A percentile compares a stretch with the other conserved stretches of the same genome.
Evolutionary conservation across 1,140 invertebrate species (phyloP).

Genomic region (Leucophenga varia): DNA sequence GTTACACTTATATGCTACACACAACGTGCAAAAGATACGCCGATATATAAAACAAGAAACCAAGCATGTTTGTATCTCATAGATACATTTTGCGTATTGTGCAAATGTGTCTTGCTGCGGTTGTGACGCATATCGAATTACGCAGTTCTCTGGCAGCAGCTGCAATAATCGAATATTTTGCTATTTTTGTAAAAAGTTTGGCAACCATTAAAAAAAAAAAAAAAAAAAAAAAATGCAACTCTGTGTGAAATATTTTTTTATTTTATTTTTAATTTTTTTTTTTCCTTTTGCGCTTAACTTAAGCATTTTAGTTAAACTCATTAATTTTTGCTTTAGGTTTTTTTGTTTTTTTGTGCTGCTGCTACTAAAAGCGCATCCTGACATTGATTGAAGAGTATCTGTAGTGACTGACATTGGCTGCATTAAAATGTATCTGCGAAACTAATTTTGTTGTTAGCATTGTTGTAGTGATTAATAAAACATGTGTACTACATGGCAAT

Average conservation of each 20-base stretch:
- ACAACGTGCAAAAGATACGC: constrained; percentile 34
- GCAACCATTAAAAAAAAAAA: too few species aligned
- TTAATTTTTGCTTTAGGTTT: constrained; percentile 4
- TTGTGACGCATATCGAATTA: constrained; percentile 46
- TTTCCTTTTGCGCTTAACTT: too few species aligned
- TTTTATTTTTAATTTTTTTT: too few species aligned
- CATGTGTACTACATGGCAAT: too few species aligned
- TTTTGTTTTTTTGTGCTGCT: too few species aligned
- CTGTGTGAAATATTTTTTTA: too few species aligned
- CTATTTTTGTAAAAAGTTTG: constrained; percentile 10
- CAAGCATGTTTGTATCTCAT: too few species aligned
- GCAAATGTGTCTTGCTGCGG: constrained; percentile 1
- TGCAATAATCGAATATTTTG: constrained; percentile 10
- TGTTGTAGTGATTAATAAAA: constrained; percentile 2
- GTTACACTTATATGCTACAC: constrained; percentile 35
- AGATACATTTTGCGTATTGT: constrained; percentile 22
- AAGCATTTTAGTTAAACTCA: too few species aligned
- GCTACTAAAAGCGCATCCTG: constrained; percentile 12
- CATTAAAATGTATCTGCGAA: too few species aligned
- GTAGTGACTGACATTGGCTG: too few species aligned
- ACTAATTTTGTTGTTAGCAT: background rate
- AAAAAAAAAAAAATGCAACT: too few species aligned
- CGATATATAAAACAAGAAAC: too few species aligned
- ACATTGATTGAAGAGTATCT: constrained; percentile 43
- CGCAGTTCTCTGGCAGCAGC: constrained; percentile 24